phyloP scores from a whole-genome alignment of 2,797 vertebrate genomes.

The Channa striata region DNA sequence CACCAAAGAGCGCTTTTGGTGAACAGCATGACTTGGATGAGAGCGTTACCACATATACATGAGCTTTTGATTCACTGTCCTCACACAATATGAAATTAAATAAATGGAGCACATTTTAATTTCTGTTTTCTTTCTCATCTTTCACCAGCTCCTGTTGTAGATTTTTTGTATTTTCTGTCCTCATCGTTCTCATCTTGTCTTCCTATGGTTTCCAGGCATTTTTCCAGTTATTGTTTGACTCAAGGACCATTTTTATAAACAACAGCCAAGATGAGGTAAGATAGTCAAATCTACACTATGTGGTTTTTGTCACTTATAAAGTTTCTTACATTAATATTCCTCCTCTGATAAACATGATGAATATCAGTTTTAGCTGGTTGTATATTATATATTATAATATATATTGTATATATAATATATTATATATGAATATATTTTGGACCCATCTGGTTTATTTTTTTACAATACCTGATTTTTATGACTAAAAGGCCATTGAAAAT shows the following conservation, averaged over 20 bases:
- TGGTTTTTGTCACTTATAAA: conserved; percentile 37
- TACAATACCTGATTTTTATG: conserved; percentile 31
- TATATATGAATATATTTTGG: conserved; percentile 25
- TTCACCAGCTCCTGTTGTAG: conserved; percentile 39
- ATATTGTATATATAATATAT: too few relatives aligned
- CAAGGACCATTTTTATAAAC: conserved; percentile 62
- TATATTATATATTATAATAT: too few relatives aligned
- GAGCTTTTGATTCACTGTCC: conserved; percentile 5
- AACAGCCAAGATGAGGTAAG: conserved; percentile 57
- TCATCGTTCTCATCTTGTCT: conserved; percentile 49
- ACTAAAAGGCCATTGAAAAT: conserved; percentile 8
- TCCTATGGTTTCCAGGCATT: conserved; percentile 54
- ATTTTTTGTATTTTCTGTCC: conserved; percentile 19
- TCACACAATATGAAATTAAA: conserved; percentile 14
- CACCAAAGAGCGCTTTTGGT: too few relatives aligned
- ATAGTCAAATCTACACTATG: conserved; percentile 48
- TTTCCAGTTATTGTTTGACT: conserved; percentile 66
- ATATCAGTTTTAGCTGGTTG: conserved; percentile 27
- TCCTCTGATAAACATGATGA: conserved; percentile 45
- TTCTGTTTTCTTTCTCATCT: conserved; percentile 42
- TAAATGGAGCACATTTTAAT: conserved; percentile 33
- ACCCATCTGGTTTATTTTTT: neutral
- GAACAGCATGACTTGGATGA: neutral
- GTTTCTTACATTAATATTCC: conserved; percentile 44
- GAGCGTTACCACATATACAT: neutral